Percentiles rank a stretch among this genome's conserved stretches.
phyloP scores from a whole-genome alignment of 37 sponge, comb jelly and placozoan genomes.

The Amphimedon queenslandica region DNA sequence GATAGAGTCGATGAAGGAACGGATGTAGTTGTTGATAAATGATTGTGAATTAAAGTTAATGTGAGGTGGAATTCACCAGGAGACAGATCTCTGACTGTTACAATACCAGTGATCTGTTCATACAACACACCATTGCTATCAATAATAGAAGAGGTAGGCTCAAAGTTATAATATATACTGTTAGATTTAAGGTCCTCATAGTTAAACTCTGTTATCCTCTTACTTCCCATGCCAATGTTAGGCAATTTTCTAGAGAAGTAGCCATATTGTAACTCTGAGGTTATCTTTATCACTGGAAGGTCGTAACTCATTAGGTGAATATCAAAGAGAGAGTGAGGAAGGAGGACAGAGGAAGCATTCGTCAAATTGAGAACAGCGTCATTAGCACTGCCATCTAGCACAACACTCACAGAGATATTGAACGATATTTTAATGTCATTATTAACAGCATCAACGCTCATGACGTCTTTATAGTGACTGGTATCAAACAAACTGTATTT shows the following conservation, averaged over 20 bases:
- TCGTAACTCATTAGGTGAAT: too few relatives aligned
- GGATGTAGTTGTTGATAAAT: neutral
- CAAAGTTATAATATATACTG: neutral
- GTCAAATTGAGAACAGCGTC: neutral
- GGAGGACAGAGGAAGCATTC: neutral
- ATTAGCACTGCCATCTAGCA: neutral
- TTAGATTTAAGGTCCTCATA: neutral
- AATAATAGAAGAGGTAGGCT: neutral
- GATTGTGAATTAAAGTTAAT: too few relatives aligned
- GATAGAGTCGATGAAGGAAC: neutral
- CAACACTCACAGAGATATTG: neutral
- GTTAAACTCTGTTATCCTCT: neutral
- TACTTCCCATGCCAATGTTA: neutral
- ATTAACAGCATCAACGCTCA: neutral
- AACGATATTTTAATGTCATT: neutral
- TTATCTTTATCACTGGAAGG: too few relatives aligned
- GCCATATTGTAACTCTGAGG: neutral
- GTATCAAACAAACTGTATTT: neutral
- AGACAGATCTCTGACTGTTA: neutral
- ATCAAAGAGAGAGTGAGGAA: neutral
- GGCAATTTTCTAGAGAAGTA: neutral
- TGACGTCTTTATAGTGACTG: neutral
- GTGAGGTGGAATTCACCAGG: neutral
- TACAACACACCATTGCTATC: neutral
- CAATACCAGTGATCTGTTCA: neutral